Evolutionary conservation across 2,888 invertebrate species (phyloP).

Genomic region (Lacanobia wlatinum): DNA sequence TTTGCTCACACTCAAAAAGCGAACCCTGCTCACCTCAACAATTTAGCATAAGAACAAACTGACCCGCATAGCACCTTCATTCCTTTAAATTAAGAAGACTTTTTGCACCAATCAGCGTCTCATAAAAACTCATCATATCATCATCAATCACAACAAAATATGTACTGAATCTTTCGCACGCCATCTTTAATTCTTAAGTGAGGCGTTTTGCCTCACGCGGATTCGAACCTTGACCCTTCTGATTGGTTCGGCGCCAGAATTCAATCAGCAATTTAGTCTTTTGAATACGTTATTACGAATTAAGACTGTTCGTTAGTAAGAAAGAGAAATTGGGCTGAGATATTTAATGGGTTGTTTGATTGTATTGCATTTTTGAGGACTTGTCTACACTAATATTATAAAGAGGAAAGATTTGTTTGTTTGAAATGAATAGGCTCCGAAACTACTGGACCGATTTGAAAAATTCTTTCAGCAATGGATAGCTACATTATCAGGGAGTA

Average conservation of each 20-base stretch:
- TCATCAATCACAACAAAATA: conserved; percentile 54
- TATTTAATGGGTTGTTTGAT: conserved; percentile 26
- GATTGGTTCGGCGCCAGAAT: conserved; percentile 64
- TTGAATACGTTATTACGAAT: conserved; percentile 57
- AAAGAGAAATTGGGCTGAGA: conserved; percentile 16
- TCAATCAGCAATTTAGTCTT: conserved; percentile 58
- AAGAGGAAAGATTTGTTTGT: no score
- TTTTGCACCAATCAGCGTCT: conserved; percentile 54
- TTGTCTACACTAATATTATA: no score
- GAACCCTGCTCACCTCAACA: background rate
- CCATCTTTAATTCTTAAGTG: conserved; percentile 50
- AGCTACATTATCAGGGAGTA: no score
- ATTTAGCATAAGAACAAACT: conserved; percentile 18
- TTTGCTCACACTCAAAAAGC: background rate
- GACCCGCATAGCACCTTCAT: conserved; percentile 37
- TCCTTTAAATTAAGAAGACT: conserved; percentile 48
- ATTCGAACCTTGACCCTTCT: conserved; percentile 60
- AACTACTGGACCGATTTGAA: no score
- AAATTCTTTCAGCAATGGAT: no score
- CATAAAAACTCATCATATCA: conserved; percentile 44
- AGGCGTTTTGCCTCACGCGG: conserved; percentile 53
- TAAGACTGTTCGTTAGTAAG: conserved; percentile 30
- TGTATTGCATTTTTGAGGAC: conserved; percentile 29
- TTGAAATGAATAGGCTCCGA: no score
- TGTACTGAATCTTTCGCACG: conserved; percentile 38